Percentiles rank a stretch among this genome's conserved stretches.
Evolutionary conservation across 2,888 invertebrate genomes (phyloP).

Genomic region (Mayetiola destructor): DNA sequence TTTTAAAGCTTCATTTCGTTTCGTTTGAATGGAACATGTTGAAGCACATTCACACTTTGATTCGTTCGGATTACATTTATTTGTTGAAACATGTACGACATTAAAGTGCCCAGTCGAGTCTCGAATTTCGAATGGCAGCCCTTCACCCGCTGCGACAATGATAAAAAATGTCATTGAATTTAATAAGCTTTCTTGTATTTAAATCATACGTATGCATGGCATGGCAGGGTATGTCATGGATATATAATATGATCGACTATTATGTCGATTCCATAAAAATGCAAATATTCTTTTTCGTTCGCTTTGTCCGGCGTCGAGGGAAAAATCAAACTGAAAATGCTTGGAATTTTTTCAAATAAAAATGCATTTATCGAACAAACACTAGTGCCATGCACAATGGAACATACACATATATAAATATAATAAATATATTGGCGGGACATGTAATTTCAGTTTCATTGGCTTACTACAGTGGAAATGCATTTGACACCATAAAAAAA

Average conservation of each 20-base stretch:
- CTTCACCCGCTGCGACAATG: too few species aligned
- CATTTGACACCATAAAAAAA: background rate
- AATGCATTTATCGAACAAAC: background rate
- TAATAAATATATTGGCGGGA: background rate
- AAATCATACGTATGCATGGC: too few species aligned
- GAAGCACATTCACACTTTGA: background rate
- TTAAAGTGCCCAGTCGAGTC: too few species aligned
- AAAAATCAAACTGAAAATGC: background rate
- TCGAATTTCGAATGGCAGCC: too few species aligned
- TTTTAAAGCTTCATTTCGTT: background rate
- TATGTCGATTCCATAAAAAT: constrained; percentile 5
- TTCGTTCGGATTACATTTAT: too few species aligned
- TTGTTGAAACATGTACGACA: too few species aligned
- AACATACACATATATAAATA: background rate
- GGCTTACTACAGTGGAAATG: background rate
- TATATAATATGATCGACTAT: background rate
- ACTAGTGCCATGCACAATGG: background rate
- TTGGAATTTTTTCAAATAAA: background rate
- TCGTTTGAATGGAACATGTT: background rate
- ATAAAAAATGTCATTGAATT: constrained; percentile 8
- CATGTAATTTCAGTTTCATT: background rate
- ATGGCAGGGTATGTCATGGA: too few species aligned
- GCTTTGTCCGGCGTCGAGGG: background rate
- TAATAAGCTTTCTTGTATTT: background rate
- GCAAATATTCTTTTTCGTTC: background rate